phyloP scores from a whole-genome alignment of 2,113 vertebrate genomes.

The Cebidichthys violaceus region DNA sequence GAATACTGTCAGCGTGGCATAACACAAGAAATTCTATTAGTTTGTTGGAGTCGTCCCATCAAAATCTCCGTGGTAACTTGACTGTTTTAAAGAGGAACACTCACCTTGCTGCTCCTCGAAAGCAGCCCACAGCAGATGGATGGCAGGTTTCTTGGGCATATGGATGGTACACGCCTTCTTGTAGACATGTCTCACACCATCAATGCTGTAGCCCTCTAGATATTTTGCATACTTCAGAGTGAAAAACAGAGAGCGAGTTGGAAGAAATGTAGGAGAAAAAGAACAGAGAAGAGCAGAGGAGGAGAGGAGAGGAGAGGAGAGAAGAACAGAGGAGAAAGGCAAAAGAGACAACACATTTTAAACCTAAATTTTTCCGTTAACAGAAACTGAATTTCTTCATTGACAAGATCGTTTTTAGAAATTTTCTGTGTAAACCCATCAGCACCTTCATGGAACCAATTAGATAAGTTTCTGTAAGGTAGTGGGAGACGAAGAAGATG shows the following conservation, averaged over 20 bases:
- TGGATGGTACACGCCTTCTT: constrained; percentile 96
- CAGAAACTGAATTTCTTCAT: constrained; percentile 88
- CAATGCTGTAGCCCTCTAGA: constrained; percentile 97
- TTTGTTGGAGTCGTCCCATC: not conserved
- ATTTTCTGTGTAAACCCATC: constrained; percentile 99
- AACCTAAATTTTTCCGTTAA: constrained; percentile 80
- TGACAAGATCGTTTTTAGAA: constrained; percentile 97
- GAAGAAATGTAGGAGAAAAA: constrained; percentile 63
- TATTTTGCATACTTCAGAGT: constrained; percentile 98
- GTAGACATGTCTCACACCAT: constrained; percentile 96
- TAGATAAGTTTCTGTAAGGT: constrained; percentile 99
- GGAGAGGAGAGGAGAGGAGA: constrained; percentile 55
- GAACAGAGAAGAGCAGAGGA: constrained; percentile 63
- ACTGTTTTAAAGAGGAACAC: constrained; percentile 23
- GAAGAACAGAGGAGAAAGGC: constrained; percentile 61
- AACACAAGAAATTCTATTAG: not conserved
- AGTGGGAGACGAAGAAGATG: constrained; percentile 99
- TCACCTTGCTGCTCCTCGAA: constrained; percentile 99
- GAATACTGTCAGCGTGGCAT: not conserved
- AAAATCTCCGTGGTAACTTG: not conserved
- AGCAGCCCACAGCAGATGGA: constrained; percentile 97
- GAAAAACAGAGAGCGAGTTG: constrained; percentile 83
- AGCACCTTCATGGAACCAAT: constrained; percentile 99
- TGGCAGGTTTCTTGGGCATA: constrained; percentile 94
- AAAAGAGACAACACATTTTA: constrained; percentile 74